A percentile compares a stretch with the other conserved stretches of the same genome.
phyloP scores from a whole-genome alignment of 2,113 vertebrate species.

The Verasper variegatus region DNA sequence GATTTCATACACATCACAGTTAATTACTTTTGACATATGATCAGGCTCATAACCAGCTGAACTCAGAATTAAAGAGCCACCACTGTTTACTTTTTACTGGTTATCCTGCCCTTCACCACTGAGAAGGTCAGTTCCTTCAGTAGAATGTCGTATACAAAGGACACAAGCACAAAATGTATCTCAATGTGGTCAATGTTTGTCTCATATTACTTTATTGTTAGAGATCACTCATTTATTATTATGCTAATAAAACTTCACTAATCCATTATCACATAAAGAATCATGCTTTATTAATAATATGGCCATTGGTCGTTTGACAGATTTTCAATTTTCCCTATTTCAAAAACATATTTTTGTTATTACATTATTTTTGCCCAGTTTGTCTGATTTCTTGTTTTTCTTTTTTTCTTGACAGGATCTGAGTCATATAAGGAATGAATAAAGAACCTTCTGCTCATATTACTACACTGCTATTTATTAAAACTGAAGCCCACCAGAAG shows the following conservation, averaged over 20 bases:
- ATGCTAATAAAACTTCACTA: not conserved
- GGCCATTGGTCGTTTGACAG: not conserved
- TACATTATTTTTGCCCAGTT: not conserved
- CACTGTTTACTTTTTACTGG: not conserved
- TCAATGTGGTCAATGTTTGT: not conserved
- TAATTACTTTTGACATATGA: not conserved
- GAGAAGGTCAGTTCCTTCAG: not conserved
- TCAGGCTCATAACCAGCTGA: not conserved
- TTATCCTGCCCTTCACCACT: not conserved
- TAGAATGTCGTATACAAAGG: not conserved
- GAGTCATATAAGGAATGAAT: conserved; percentile 57
- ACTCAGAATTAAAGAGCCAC: not conserved
- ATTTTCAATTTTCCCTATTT: too few relatives aligned
- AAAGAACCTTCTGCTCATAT: conserved; percentile 55
- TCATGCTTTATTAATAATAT: not conserved
- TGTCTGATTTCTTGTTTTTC: conserved; percentile 37
- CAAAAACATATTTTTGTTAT: too few relatives aligned
- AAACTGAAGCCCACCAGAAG: conserved; percentile 43
- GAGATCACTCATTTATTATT: not conserved
- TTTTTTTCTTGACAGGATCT: conserved; percentile 66
- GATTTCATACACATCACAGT: not conserved
- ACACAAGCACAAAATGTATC: too few relatives aligned
- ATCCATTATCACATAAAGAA: not conserved
- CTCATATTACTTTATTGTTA: too few relatives aligned
- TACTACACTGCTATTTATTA: conserved; percentile 47